Base-by-base conservation (phyloP, 1,140 invertebrate species). In the Anthonomus grandis region DNA sequence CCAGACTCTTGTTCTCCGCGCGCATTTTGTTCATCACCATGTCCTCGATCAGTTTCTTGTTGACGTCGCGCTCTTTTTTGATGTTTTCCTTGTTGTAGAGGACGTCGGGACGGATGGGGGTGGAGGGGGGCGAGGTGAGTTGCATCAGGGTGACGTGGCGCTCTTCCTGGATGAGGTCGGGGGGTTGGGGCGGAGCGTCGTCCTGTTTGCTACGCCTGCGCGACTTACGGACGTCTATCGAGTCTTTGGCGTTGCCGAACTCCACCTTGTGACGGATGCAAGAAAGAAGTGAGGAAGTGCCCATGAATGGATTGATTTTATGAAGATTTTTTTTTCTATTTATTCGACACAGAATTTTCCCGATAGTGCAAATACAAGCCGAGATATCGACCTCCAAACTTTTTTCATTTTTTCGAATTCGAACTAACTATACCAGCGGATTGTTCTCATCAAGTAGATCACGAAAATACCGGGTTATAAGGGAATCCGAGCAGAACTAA, bases 21-120 rank as follows among this genome's bases (percentile, higher is more conserved):
- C 83, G 80, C 39, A 89, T 77, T 68, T 87, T 87, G 46, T 86
- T 86, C 82, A 90, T 86, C 21, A 91, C 80, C 68, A 91, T 76
- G 69, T 89, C 86, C 64, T 89, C 85, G n/a, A 73, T 60, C 6
- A 73, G 52, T 39, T 65, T 70, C 51, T 72, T 70, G 44, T 72
- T 73, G n/a, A 65, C 57, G 36, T 72, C 68, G 0, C 70, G 44
- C 55, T 71, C 70, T 54, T 71, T 69, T 57, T 71, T 64, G 27
- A 73, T 70, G 51, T 65, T 59, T 54, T 73, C 70, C 52, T 70
- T 71, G 23, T 64, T 67, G 48, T 70, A 70, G 8, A 71, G 27
- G 18, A 59, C 50, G 46, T 62, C 64, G 8, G 67, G 59, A 4
- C 60, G 64, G 12, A 59, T 53, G 2, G 64, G 47, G 8, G 59